A percentile compares a stretch with the other conserved stretches of the same genome.
Evolutionary conservation across 2,113 vertebrate species (phyloP).

Genomic region (Patagioenas fasciata): DNA sequence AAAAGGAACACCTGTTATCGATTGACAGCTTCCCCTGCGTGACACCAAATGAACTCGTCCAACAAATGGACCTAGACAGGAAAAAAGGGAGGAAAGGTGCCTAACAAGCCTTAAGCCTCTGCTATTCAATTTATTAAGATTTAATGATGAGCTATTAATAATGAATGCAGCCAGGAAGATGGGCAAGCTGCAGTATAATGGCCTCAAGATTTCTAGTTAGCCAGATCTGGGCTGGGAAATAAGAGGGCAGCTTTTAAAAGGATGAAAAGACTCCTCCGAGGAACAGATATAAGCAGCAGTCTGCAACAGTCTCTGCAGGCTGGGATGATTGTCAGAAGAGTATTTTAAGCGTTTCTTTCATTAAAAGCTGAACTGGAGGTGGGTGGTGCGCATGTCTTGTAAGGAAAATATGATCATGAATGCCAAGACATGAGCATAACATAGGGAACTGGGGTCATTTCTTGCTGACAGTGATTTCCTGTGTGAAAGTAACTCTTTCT

Average conservation of each 20-base stretch:
- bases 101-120: background rate
- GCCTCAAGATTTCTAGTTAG: background rate
- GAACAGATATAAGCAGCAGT: background rate
- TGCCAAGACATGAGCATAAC: background rate
- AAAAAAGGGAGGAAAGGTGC: background rate
- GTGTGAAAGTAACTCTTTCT: background rate
- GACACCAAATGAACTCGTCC: background rate
- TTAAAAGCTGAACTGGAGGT: background rate
- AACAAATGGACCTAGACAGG: background rate
- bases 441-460: background rate
- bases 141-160: slow-evolving; percentile 42
- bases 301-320: background rate
- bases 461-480: background rate
- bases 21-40: fast-evolving
- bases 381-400: fast-evolving
- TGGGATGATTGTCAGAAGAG: background rate
- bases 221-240: background rate
- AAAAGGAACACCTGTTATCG: fast-evolving
- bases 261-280: background rate
- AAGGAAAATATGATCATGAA: background rate
- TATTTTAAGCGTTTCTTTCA: background rate
- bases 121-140: slow-evolving; percentile 18
- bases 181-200: background rate
- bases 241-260: background rate
- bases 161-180: background rate